Evolutionary conservation across 2,797 vertebrate species (phyloP), one percentile per base, ranked within the genome.

Genomic region (Sarcophilus harrisii): DNA sequence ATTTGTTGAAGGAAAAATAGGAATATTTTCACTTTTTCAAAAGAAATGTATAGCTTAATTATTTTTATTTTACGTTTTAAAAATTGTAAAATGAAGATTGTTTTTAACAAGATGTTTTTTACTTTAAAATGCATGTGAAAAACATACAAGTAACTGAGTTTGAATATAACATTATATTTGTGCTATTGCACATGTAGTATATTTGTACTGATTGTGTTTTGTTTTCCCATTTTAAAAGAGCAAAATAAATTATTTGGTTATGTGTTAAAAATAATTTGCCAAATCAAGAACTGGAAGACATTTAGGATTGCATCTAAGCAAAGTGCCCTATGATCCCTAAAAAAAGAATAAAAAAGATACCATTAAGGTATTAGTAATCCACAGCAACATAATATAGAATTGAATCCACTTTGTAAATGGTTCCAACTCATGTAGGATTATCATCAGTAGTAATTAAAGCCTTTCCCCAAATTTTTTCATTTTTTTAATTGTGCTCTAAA

Each of bases 91-190:
- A 2, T 90, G n/a, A 81, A 21, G 13, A 38, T 32, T 73, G 57
- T 96, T 45, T 89, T 95, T 92, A 32, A 91, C n/a, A 93, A 90
- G 30, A 6, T 91, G 81, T 52, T 93, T 96, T 96, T 89, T 81
- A 21, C 66, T 81, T 95, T 92, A 21, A 94, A 96, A 45, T 93
- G 38, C n/a, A 81, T 73, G n/a, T 18, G 66, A 30, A 90, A 11
- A 94, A 92, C 49, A 49, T 93, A 93, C 8, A 89, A 92, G 1
- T 95, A 66, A 89, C 38, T 95, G 57, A 10, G 91, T 94, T 93
- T 96, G 29, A 66, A 89, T 93, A 93, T 92, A 24, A 9, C 32
- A 38, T 52, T 60, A 0, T 52, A 18, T 87, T 94, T 96, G 59
- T 93, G 29, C 32, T 93, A 0, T 94, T 94, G 6, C 93, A 94